phyloP scores from a whole-genome alignment of 2,797 vertebrate genomes.

The Sphaeramia orbicularis region DNA sequence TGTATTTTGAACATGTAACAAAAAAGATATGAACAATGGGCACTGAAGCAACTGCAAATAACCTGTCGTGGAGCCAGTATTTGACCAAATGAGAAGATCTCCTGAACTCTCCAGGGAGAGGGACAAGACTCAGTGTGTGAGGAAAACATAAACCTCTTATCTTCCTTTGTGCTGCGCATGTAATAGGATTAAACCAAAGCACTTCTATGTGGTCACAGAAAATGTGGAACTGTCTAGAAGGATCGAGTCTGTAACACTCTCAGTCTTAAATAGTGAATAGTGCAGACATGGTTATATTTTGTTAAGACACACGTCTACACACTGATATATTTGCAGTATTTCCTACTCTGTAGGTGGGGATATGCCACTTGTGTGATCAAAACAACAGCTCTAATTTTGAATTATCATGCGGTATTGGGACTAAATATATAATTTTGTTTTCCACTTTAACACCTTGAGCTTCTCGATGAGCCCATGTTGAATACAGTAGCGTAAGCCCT shows the following conservation, averaged over 20 bases:
- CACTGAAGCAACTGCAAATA: conserved; percentile 12
- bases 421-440: too few relatives aligned
- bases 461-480: too few relatives aligned
- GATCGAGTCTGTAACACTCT: conserved; percentile 15
- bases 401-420: too few relatives aligned
- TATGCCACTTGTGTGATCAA: conserved; percentile 2
- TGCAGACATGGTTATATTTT: neutral
- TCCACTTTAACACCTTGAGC: too few relatives aligned
- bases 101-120: conserved; percentile 34
- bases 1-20: conserved; percentile 21
- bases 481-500: too few relatives aligned
- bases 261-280: conserved; percentile 5
- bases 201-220: conserved; percentile 49
- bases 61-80: conserved; percentile 22
- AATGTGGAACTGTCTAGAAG: conserved; percentile 66
- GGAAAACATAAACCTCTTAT: conserved; percentile 84
- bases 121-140: conserved; percentile 50
- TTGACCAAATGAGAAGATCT: conserved; percentile 34
- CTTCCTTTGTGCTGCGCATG: conserved; percentile 71
- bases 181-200: conserved; percentile 87
- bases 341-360: conserved; percentile 30
- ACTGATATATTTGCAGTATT: conserved; percentile 13
- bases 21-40: conserved; percentile 21
- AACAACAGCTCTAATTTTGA: conserved; percentile 6
- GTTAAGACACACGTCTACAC: conserved; percentile 1